Base-by-base conservation (phyloP, 2,113 vertebrate genomes). In the Calyptomena viridis region DNA sequence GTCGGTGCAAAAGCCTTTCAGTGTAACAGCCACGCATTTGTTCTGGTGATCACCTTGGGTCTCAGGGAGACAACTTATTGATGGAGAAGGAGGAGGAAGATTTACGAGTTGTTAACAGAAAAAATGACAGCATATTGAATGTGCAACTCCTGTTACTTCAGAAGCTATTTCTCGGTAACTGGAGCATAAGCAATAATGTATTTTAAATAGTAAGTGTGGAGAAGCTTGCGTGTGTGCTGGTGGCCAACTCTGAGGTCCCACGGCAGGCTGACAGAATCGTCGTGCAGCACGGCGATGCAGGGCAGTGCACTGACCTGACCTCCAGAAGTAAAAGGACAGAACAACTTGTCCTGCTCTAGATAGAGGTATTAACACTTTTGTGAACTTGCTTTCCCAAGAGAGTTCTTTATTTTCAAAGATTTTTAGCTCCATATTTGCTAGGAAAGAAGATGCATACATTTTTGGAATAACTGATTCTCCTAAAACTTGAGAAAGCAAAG, bases 211-310 rank as follows among this genome's bases (percentile, higher is more conserved):
- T 2, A 9, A 9, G 24, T 0, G 7, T 8, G 63, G 72, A 56
- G 46, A 15, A 21, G 6, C 17, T 8, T 1, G 0, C 4, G n/a
- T 25, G 9, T 21, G 16, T 19, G 47, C 35, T 0, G 1, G 28
- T 39, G 50, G 55, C 23, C 53, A 2, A 46, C n/a, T 30, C 62
- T 2, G n/a, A 11, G 78, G 19, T 64, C 16, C 28, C 23, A 2
- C 2, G 2, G 35, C 1, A 10, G 25, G 37, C 72, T 35, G 53
- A 24, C 44, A 8, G 1, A 0, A 19, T 66, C 12, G 1, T 14
- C 1, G 1, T 9, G 2, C 30, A 3, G 31, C 67, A 7, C 18
- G 23, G 28, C 2, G 2, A 18, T 6, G n/a, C n/a, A 6, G 27
- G 56, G 55, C 69, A 9, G 7, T 21, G 37, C 24, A 2, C 44